Evolutionary conservation across 2,888 invertebrate genomes (phyloP).

Genomic region (Pegoplata infirma): DNA sequence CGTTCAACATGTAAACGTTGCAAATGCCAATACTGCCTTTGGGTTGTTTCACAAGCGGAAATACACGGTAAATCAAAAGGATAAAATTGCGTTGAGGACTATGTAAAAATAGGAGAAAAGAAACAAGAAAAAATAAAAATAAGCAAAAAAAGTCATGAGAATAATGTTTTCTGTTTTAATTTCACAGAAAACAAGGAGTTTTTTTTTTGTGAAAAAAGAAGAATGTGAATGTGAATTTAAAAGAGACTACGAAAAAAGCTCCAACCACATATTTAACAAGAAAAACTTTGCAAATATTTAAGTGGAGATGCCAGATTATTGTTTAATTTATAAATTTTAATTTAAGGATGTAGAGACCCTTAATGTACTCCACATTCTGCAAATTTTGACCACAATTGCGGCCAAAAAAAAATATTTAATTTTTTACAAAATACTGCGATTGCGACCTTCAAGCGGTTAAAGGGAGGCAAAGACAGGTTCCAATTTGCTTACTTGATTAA

Average conservation of each 20-base stretch:
- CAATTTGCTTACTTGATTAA: too few species aligned
- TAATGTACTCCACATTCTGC: too few species aligned
- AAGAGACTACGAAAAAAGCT: not conserved
- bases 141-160: too few species aligned
- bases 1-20: slow-evolving; percentile 68
- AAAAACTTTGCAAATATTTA: not conserved
- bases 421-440: too few species aligned
- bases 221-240: not conserved
- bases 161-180: slow-evolving; percentile 6
- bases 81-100: slow-evolving; percentile 71
- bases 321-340: too few species aligned
- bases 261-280: not conserved
- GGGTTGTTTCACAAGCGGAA: slow-evolving; percentile 73
- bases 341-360: too few species aligned
- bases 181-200: not conserved
- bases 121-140: not conserved
- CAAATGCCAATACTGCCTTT: slow-evolving; percentile 71
- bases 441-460: too few species aligned
- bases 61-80: slow-evolving; percentile 74
- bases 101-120: slow-evolving; percentile 24
- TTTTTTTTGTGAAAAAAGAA: not conserved
- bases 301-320: not conserved
- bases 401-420: too few species aligned
- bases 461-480: too few species aligned
- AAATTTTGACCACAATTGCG: too few species aligned